These are phyloP conservation scores for Elanus axillaris DNA, from an alignment of 2,113 vertebrate genomes.

Conservation along the genomic window DNA sequence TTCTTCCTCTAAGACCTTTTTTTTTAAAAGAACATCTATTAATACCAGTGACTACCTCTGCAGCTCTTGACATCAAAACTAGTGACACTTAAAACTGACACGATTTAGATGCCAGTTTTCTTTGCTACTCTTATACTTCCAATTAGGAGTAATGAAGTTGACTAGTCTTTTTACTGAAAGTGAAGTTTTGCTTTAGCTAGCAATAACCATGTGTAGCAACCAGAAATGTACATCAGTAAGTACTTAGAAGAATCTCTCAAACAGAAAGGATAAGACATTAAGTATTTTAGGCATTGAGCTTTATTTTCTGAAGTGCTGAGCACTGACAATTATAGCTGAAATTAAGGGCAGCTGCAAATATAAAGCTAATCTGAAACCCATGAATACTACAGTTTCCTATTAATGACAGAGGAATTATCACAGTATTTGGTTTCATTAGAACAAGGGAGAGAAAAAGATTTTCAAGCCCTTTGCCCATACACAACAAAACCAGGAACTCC, in stretches of 20 bases:
- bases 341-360: background rate
- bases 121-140: background rate
- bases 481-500: background rate
- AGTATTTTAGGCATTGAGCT: background rate
- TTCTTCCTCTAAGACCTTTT: background rate
- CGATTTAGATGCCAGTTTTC: background rate
- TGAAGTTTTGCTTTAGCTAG: background rate
- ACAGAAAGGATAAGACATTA: background rate
- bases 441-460: background rate
- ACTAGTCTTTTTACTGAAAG: background rate
- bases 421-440: background rate
- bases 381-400: background rate
- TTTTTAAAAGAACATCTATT: background rate
- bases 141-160: background rate
- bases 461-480: background rate
- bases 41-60: background rate
- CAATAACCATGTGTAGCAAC: background rate
- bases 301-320: background rate
- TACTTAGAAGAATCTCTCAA: background rate
- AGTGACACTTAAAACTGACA: background rate
- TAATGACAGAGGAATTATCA: background rate
- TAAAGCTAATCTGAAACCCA: background rate
- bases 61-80: background rate
- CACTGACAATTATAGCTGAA: background rate
- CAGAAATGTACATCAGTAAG: background rate